Conservation (phyloP, 1,140 invertebrate genomes). For the Dolichoris vasculosae region DNA sequence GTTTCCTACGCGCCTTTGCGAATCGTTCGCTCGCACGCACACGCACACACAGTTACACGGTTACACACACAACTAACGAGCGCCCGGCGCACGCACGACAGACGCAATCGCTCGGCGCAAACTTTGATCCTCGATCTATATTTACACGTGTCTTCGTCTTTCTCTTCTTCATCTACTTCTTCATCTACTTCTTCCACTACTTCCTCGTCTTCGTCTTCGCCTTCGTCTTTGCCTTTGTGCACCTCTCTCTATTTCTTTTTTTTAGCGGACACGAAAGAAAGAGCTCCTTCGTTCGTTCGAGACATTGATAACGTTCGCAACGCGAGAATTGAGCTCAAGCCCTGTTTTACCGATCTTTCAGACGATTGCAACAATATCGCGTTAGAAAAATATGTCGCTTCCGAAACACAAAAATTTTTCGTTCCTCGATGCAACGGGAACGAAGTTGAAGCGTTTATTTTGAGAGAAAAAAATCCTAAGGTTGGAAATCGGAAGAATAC, state of each 20-base stretch:
- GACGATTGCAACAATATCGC: neutral
- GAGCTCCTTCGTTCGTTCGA: neutral
- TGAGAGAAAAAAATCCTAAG: too few relatives aligned
- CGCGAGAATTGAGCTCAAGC: neutral
- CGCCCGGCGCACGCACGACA: neutral
- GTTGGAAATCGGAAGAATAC: too few relatives aligned
- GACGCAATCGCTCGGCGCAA: neutral
- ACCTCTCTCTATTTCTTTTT: neutral
- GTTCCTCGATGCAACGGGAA: neutral
- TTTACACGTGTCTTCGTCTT: conserved; percentile 26
- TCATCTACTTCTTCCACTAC: neutral
- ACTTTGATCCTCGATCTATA: conserved; percentile 40
- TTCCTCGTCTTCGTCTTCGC: neutral
- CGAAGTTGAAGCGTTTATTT: too few relatives aligned
- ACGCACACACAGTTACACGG: neutral
- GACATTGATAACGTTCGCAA: conserved; percentile 19
- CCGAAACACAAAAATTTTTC: neutral
- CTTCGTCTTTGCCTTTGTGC: neutral
- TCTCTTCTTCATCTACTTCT: neutral
- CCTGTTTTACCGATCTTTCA: neutral
- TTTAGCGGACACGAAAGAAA: neutral
- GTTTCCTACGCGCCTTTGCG: neutral
- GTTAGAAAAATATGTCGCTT: conserved; percentile 7
- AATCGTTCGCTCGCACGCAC: neutral
- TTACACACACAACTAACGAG: neutral